Conservation (phyloP, 2,888 invertebrate genomes). For the Drosophila neonasuta region DNA sequence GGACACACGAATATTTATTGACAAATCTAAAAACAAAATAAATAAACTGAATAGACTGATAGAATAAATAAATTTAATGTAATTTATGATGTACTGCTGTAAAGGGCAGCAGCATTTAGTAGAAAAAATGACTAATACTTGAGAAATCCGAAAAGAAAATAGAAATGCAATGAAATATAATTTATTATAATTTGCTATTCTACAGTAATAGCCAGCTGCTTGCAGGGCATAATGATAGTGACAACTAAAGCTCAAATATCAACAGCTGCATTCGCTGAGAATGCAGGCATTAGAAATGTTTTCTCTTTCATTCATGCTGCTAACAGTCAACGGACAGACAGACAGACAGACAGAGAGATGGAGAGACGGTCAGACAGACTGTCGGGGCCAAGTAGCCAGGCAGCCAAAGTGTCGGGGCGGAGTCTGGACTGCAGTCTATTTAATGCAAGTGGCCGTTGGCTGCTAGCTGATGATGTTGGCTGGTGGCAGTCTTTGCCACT, state of each 20-base stretch:
- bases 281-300: constrained; percentile 29
- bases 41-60: too few species aligned
- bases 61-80: too few species aligned
- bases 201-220: background rate
- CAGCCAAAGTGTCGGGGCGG: constrained; percentile 21
- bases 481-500: constrained; percentile 6
- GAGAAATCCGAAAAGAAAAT: background rate
- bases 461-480: constrained; percentile 9
- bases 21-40: too few species aligned
- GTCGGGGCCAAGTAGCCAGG: constrained; percentile 8
- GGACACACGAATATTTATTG: too few species aligned
- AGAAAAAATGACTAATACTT: too few species aligned
- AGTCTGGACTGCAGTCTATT: constrained; percentile 11
- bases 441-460: constrained; percentile 21
- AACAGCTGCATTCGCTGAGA: constrained; percentile 5
- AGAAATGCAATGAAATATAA: background rate
- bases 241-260: constrained; percentile 11
- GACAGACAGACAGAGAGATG: constrained; percentile 1
- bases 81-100: too few species aligned
- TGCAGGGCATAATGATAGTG: background rate
- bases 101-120: too few species aligned
- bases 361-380: constrained; percentile 19
- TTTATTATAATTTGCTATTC: background rate
- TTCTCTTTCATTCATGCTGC: constrained; percentile 50
- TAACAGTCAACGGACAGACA: constrained; percentile 29